Conservation (phyloP, 2,888 invertebrate genomes). For the Torymus aiolomorphi region DNA sequence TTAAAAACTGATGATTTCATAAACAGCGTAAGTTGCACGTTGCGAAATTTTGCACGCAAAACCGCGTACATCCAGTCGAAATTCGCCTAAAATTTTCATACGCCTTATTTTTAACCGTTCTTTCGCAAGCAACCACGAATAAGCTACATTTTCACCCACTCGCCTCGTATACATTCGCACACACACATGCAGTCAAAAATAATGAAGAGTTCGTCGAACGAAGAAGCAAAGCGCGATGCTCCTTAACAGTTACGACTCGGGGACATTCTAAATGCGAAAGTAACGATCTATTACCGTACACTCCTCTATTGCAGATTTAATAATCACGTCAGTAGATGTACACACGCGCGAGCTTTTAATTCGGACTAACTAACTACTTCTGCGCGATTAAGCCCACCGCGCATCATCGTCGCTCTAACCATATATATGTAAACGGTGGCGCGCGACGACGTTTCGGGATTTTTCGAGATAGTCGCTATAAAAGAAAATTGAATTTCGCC, state of each 20-base stretch:
- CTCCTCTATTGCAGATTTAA: slow-evolving; percentile 33
- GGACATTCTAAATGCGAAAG: slow-evolving; percentile 45
- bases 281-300: slow-evolving; percentile 36
- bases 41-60: no score
- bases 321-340: slow-evolving; percentile 9
- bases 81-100: no score
- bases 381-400: slow-evolving; percentile 17
- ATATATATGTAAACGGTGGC: background rate
- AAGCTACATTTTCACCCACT: no score
- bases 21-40: no score
- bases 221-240: background rate
- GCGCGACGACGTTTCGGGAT: background rate
- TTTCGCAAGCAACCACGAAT: no score
- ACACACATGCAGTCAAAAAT: slow-evolving; percentile 9
- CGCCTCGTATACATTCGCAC: no score
- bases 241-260: background rate
- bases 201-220: slow-evolving; percentile 44
- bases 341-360: background rate
- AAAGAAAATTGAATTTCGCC: slow-evolving; percentile 52
- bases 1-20: no score
- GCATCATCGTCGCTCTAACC: background rate
- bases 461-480: background rate
- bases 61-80: no score
- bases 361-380: slow-evolving; percentile 37
- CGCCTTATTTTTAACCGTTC: no score